Percentiles rank a stretch among this genome's conserved stretches.
Evolutionary conservation across 2,113 vertebrate genomes (phyloP).

Genomic region (Perca flavescens): DNA sequence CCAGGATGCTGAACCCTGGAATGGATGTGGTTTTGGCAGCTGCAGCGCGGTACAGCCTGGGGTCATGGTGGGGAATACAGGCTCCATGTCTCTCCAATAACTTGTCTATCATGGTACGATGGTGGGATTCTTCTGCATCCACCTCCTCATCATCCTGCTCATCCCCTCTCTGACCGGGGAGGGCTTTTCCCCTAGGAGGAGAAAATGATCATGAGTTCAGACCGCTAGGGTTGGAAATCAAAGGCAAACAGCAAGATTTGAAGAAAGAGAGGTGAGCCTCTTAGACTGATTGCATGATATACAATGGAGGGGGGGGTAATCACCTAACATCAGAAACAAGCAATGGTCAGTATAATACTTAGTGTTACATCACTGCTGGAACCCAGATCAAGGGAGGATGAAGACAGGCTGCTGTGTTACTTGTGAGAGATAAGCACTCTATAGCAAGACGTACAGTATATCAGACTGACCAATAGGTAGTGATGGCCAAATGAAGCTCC

Average conservation of each 20-base stretch:
- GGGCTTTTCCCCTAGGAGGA: slow-evolving; percentile 27
- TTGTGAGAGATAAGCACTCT: too few relatives aligned
- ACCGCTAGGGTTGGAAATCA: background rate
- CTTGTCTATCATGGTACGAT: slow-evolving; percentile 59
- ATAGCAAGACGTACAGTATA: too few relatives aligned
- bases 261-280: too few relatives aligned
- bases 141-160: slow-evolving; percentile 33
- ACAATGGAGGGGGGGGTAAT: too few relatives aligned
- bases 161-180: background rate
- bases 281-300: too few relatives aligned
- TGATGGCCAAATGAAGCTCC: too few relatives aligned
- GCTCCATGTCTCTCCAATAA: slow-evolving; percentile 82
- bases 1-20: slow-evolving; percentile 85
- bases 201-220: background rate
- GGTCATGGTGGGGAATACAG: slow-evolving; percentile 85
- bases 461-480: too few relatives aligned
- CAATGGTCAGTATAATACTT: too few relatives aligned
- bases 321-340: too few relatives aligned
- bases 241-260: background rate
- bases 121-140: slow-evolving; percentile 33
- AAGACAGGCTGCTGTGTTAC: too few relatives aligned
- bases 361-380: too few relatives aligned
- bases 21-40: slow-evolving; percentile 86
- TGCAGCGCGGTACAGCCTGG: slow-evolving; percentile 79
- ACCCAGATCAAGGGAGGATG: too few relatives aligned